Conservation (phyloP, 2,797 vertebrate species). For the Pogonophryne albipinna region DNA sequence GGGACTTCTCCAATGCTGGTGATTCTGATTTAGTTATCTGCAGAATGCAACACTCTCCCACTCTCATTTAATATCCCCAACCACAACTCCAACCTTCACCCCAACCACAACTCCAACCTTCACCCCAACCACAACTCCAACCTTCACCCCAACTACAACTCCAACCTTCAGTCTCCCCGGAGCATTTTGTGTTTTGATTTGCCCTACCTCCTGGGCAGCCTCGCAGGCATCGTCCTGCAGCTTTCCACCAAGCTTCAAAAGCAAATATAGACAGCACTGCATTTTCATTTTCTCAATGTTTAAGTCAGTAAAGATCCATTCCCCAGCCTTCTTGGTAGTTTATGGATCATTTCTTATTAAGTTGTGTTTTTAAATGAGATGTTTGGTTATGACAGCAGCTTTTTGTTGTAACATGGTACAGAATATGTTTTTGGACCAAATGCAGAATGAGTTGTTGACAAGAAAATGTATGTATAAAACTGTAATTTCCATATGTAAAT, state of each 20-base stretch:
- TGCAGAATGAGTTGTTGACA: not conserved
- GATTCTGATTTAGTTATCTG: conserved; percentile 53
- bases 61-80: conserved; percentile 39
- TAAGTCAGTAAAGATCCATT: not conserved
- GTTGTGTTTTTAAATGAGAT: not conserved
- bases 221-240: conserved; percentile 15
- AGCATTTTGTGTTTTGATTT: conserved; percentile 40
- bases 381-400: not conserved
- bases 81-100: conserved; percentile 40
- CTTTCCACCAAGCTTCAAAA: conserved; percentile 10
- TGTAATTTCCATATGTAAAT: no score
- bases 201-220: conserved; percentile 31
- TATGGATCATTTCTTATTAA: not conserved
- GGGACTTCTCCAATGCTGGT: conserved; percentile 55
- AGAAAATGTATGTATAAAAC: no score
- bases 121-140: conserved; percentile 41
- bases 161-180: conserved; percentile 33
- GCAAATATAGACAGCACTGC: not conserved
- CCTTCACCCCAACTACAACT: conserved; percentile 41
- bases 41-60: conserved; percentile 30
- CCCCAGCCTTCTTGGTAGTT: not conserved
- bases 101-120: conserved; percentile 40
- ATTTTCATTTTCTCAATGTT: conserved; percentile 17
- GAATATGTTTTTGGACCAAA: not conserved
- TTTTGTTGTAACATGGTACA: not conserved